Conservation (phyloP, 2,113 vertebrate species). For the Chrysemys picta region DNA sequence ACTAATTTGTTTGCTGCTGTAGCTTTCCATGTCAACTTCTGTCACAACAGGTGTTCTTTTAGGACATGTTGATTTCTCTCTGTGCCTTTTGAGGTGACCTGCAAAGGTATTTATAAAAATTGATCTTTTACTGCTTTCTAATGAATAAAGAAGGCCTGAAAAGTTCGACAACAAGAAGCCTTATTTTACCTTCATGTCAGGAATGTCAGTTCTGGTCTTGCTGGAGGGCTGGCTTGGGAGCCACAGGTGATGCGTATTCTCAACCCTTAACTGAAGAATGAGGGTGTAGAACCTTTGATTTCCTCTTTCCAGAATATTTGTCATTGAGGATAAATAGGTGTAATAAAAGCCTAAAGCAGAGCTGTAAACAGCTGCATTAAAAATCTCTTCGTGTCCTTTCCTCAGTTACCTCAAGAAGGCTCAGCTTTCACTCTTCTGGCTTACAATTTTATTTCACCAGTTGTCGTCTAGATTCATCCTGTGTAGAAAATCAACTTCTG, state of each 20-base stretch:
- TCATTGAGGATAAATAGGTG: constrained; percentile 6
- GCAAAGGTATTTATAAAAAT: neutral
- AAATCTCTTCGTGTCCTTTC: constrained; percentile 15
- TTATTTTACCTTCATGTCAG: neutral
- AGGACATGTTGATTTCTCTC: neutral
- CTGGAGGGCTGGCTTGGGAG: neutral
- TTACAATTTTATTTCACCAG: neutral
- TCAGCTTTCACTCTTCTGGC: neutral
- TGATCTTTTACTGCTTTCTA: neutral
- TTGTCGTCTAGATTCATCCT: neutral
- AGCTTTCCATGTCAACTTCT: neutral
- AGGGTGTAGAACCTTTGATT: neutral
- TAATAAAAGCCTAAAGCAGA: constrained; percentile 2
- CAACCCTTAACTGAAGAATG: neutral
- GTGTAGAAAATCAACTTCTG: fast-evolving
- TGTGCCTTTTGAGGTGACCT: neutral
- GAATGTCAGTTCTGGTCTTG: neutral
- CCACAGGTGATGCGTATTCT: neutral
- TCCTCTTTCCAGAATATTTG: neutral
- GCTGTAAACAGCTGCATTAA: constrained; percentile 27
- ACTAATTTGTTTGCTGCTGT: neutral
- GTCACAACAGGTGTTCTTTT: neutral
- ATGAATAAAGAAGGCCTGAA: neutral
- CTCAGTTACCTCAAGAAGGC: neutral
- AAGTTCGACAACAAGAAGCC: neutral